Percentiles rank a stretch among this genome's conserved stretches.
These are phyloP conservation scores for Poeciliopsis turrubarensis DNA, from an alignment of 2,113 vertebrate genomes.

Conservation along the genomic window DNA sequence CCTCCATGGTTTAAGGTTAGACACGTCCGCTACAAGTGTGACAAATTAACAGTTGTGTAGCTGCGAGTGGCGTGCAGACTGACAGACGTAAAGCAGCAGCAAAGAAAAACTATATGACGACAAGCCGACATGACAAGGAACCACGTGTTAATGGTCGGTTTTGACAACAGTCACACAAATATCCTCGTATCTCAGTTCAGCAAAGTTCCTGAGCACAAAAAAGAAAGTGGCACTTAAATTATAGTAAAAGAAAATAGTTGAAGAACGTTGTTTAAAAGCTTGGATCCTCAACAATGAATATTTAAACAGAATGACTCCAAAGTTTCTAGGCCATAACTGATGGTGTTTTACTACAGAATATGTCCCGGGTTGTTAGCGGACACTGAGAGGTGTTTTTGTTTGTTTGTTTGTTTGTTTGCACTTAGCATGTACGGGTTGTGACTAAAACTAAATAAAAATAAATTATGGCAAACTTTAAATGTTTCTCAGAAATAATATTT, in stretches of 20 bases:
- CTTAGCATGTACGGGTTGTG: background rate
- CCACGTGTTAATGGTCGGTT: slow-evolving; percentile 42
- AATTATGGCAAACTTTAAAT: background rate
- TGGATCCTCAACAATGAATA: slow-evolving; percentile 16
- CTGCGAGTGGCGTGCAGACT: slow-evolving; percentile 15
- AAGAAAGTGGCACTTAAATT: background rate
- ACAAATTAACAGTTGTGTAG: slow-evolving; percentile 50
- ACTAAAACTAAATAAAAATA: background rate
- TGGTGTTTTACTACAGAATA: background rate
- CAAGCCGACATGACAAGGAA: slow-evolving; percentile 47
- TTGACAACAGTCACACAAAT: slow-evolving; percentile 36
- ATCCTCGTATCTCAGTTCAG: background rate
- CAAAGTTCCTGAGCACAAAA: slow-evolving; percentile 20
- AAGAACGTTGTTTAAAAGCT: slow-evolving; percentile 12
- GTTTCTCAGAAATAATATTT: background rate
- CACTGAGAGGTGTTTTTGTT: slow-evolving; percentile 1
- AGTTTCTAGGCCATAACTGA: background rate
- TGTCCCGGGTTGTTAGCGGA: slow-evolving; percentile 1
- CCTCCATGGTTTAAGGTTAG: slow-evolving; percentile 35
- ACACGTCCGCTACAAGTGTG: slow-evolving; percentile 48
- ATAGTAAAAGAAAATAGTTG: background rate
- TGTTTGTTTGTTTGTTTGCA: background rate
- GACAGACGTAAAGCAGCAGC: slow-evolving; percentile 31
- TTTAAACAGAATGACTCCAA: background rate
- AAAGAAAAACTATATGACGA: slow-evolving; percentile 31